phyloP scores from a whole-genome alignment of 1,140 invertebrate genomes.

The Drosophila funebris region DNA sequence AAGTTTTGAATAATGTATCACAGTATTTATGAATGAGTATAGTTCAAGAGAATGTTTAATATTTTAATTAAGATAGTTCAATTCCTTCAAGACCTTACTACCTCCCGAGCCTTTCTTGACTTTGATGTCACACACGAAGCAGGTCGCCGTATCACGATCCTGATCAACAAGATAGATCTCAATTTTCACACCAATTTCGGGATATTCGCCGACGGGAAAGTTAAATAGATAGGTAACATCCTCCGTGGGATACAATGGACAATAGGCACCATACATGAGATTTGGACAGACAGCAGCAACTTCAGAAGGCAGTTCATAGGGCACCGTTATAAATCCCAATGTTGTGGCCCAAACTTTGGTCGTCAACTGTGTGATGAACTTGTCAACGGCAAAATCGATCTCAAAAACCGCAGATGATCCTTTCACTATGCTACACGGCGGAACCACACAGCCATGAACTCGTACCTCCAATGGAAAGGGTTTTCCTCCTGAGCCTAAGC shows the following conservation, averaged over 20 bases:
- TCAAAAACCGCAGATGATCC: slow-evolving; percentile 58
- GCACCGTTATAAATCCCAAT: slow-evolving; percentile 68
- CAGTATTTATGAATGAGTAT: slow-evolving; percentile 34
- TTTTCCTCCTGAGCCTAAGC: slow-evolving; percentile 63
- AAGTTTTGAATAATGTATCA: slow-evolving; percentile 45
- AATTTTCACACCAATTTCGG: slow-evolving; percentile 73
- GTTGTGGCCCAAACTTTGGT: slow-evolving; percentile 71
- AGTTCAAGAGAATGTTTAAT: background rate
- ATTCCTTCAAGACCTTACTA: slow-evolving; percentile 34
- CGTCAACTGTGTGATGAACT: slow-evolving; percentile 61
- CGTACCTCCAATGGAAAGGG: slow-evolving; percentile 71
- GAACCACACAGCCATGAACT: slow-evolving; percentile 53
- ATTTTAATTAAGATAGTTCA: slow-evolving; percentile 48
- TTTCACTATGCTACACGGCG: slow-evolving; percentile 63
- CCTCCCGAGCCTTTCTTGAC: slow-evolving; percentile 55
- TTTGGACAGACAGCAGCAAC: slow-evolving; percentile 67
- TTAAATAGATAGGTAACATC: slow-evolving; percentile 76
- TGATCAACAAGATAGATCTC: slow-evolving; percentile 77
- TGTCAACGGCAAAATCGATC: slow-evolving; percentile 70
- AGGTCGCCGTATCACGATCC: slow-evolving; percentile 60
- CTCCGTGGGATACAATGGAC: slow-evolving; percentile 73
- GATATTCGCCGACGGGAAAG: slow-evolving; percentile 73
- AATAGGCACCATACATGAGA: slow-evolving; percentile 73
- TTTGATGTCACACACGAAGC: slow-evolving; percentile 76
- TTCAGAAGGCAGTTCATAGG: slow-evolving; percentile 71